These are phyloP conservation scores for Saguinus imperator DNA, from an alignment of 2,113 vertebrate species.

Conservation along the genomic window DNA sequence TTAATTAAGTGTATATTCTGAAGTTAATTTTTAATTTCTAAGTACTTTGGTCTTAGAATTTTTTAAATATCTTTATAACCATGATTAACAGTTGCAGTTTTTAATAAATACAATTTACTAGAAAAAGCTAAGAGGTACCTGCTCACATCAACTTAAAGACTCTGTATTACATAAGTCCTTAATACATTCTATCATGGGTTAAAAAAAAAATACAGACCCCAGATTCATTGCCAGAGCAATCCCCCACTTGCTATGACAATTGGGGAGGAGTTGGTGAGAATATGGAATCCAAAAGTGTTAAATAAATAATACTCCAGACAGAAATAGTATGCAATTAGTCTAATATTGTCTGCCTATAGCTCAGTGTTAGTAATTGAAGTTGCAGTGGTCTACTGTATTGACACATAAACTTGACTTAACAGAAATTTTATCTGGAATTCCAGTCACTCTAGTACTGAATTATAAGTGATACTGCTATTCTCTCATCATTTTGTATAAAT, in stretches of 20 bases:
- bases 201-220: neutral
- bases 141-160: neutral
- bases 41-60: neutral
- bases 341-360: neutral
- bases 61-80: neutral
- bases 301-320: neutral
- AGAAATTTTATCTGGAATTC: neutral
- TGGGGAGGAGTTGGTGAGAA: neutral
- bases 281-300: neutral
- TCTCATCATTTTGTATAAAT: neutral
- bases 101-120: conserved; percentile 18
- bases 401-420: neutral
- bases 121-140: neutral
- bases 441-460: neutral
- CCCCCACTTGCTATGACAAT: no score
- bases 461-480: neutral
- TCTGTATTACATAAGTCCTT: neutral
- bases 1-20: neutral
- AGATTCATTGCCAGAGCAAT: neutral
- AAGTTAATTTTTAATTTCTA: neutral
- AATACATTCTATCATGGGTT: neutral
- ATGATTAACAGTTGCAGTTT: neutral
- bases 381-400: neutral
- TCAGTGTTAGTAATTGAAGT: neutral
- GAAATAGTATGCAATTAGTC: neutral